These are phyloP conservation scores for Cephus runcator DNA, from an alignment of 2,888 invertebrate genomes.

Conservation along the genomic window DNA sequence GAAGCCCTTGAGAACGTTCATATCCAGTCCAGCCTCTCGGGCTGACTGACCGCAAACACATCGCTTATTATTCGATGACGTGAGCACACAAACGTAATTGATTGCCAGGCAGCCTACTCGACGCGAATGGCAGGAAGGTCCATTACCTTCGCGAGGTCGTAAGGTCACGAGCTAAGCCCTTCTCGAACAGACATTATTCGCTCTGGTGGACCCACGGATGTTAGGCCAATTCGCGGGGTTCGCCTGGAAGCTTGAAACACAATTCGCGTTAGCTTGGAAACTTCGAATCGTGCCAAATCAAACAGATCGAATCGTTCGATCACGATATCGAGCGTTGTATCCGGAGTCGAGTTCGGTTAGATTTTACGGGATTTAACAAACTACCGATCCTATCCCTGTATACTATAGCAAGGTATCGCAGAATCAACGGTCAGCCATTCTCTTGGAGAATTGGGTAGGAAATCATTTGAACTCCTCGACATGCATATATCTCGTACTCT, in stretches of 20 bases:
- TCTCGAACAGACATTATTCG: not conserved
- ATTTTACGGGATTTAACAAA: not conserved
- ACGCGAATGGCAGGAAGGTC: not conserved
- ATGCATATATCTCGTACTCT: not conserved
- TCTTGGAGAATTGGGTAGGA: not conserved
- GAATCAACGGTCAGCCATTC: not conserved
- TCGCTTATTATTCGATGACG: slow-evolving; percentile 1
- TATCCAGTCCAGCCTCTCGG: not conserved
- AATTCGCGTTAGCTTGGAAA: not conserved
- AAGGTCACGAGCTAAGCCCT: not conserved
- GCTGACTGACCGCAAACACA: not conserved
- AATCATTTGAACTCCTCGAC: not conserved
- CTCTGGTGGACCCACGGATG: not conserved
- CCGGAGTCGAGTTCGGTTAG: not conserved
- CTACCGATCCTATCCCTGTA: not conserved
- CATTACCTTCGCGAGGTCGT: not conserved
- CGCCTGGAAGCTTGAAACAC: not conserved
- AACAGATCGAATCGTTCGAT: not conserved
- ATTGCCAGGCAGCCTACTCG: not conserved
- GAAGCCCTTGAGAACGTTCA: not conserved
- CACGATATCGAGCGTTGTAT: not conserved
- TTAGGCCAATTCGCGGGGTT: not conserved
- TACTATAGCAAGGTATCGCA: not conserved
- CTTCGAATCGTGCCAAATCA: not conserved
- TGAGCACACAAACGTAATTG: not conserved